phyloP scores from a whole-genome alignment of 2,888 invertebrate species.

The Saturnia japonica region DNA sequence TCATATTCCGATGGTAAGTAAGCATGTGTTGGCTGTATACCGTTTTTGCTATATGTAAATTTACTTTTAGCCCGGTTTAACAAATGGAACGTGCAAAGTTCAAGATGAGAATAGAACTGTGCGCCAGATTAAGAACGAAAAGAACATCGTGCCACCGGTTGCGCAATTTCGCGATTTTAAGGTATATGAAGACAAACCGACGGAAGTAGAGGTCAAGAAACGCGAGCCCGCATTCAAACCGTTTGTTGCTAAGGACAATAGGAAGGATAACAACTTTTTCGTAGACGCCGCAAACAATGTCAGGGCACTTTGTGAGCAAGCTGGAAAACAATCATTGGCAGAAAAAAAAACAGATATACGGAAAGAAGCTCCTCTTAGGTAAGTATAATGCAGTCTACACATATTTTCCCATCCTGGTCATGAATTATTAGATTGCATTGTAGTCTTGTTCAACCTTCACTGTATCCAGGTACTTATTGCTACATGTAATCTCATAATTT shows the following conservation, averaged over 20 bases:
- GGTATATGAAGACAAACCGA: conserved; percentile 86
- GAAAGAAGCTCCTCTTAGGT: conserved; percentile 61
- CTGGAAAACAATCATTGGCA: conserved; percentile 29
- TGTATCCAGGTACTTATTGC: background rate
- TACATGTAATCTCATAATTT: too few species aligned
- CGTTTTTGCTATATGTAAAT: conserved; percentile 23
- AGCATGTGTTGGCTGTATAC: conserved; percentile 22
- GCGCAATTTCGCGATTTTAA: conserved; percentile 89
- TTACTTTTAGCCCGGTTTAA: conserved; percentile 62
- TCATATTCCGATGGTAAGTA: conserved; percentile 17
- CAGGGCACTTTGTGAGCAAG: conserved; percentile 58
- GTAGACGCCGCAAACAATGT: conserved; percentile 63
- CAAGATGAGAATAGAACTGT: conserved; percentile 75
- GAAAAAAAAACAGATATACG: conserved; percentile 63
- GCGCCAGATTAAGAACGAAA: conserved; percentile 75
- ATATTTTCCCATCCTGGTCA: too few species aligned
- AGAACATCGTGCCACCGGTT: conserved; percentile 82
- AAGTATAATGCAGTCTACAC: too few species aligned
- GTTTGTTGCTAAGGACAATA: conserved; percentile 67
- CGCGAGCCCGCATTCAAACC: conserved; percentile 70
- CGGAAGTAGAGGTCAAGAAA: conserved; percentile 71
- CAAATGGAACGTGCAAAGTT: conserved; percentile 73
- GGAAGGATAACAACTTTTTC: conserved; percentile 63
- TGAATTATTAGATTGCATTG: background rate
- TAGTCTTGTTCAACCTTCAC: background rate